These are phyloP conservation scores for Tanaodytes sp. DNA, from an alignment of 2,888 invertebrate genomes.

Conservation along the genomic window DNA sequence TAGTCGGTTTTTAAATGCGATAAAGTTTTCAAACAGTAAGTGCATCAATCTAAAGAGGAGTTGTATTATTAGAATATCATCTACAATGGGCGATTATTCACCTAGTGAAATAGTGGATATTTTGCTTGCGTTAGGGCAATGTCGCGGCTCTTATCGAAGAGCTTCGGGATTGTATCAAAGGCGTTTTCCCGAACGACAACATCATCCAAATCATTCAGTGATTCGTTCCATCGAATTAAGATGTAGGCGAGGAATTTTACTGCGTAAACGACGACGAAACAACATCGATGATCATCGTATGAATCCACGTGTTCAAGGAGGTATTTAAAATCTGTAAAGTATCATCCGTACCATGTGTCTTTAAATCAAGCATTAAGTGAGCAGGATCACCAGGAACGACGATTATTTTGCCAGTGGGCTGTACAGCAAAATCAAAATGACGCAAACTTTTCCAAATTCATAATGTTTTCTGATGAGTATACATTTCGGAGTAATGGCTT, in stretches of 20 bases:
- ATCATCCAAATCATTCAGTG: not conserved
- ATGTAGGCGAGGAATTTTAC: not conserved
- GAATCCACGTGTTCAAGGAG: not conserved
- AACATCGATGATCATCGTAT: not conserved
- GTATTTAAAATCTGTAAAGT: not conserved
- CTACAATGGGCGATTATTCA: not conserved
- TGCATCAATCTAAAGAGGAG: no score
- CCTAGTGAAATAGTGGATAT: slow-evolving; percentile 35
- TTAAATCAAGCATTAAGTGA: not conserved
- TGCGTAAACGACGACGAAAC: not conserved
- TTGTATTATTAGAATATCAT: not conserved
- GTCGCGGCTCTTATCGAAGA: not conserved
- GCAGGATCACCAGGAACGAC: not conserved
- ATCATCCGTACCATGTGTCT: not conserved
- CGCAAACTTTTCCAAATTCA: not conserved
- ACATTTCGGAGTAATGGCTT: not conserved
- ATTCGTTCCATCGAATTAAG: not conserved
- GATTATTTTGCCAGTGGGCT: not conserved
- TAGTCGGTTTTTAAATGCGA: no score
- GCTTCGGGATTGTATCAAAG: not conserved
- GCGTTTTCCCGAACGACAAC: slow-evolving; percentile 49
- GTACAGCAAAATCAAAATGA: not conserved
- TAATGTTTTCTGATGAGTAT: not conserved
- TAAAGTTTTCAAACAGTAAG: no score
- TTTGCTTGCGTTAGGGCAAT: not conserved